These are phyloP conservation scores for Noctua fimbriata DNA, from an alignment of 2,888 invertebrate species.

Conservation along the genomic window DNA sequence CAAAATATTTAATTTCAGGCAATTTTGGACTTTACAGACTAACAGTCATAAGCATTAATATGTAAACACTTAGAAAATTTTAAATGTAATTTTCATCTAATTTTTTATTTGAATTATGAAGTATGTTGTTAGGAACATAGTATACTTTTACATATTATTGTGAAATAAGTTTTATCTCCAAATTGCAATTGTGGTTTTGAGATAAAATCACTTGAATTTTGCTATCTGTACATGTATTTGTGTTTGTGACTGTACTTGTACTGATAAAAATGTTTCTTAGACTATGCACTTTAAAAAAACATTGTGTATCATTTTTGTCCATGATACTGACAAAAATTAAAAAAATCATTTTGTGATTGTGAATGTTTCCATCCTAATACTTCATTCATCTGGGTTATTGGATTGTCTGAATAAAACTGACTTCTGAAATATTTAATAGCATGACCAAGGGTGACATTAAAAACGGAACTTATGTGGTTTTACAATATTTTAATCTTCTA, in stretches of 20 bases:
- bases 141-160: background rate
- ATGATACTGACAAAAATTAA: constrained; percentile 14
- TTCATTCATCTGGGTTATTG: constrained; percentile 51
- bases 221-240: background rate
- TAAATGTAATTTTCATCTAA: background rate
- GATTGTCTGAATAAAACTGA: constrained; percentile 43
- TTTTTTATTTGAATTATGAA: background rate
- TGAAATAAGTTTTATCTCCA: background rate
- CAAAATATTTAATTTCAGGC: background rate
- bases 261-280: background rate
- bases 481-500: background rate
- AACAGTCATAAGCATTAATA: background rate
- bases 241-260: background rate
- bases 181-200: background rate
- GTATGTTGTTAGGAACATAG: background rate
- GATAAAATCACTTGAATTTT: background rate
- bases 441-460: constrained; percentile 7
- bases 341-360: constrained; percentile 36
- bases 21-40: background rate
- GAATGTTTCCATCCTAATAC: constrained; percentile 40
- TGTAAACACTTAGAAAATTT: background rate
- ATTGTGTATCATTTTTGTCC: constrained; percentile 1
- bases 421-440: constrained; percentile 27
- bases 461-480: constrained; percentile 2
- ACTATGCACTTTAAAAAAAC: background rate